Evolutionary conservation across 2,113 vertebrate genomes (phyloP).

Genomic region (Pseudorhombus dupliciocellatus): DNA sequence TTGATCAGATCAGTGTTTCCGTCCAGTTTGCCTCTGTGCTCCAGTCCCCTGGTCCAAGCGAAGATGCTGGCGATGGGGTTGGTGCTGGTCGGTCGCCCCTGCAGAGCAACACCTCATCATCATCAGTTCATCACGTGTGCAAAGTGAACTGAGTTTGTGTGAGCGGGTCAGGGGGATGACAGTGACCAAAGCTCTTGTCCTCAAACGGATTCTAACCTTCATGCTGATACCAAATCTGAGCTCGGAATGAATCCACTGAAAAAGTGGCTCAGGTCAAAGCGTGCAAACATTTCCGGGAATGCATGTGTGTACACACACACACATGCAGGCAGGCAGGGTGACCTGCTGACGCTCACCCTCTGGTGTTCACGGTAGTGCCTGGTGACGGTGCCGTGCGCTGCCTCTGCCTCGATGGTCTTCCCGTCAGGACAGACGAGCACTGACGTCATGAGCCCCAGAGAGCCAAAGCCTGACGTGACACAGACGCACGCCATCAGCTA

Average conservation of each 20-base stretch:
- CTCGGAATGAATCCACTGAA: background rate
- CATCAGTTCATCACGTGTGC: too few species aligned
- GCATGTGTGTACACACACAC: background rate
- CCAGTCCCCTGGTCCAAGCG: conserved; percentile 93
- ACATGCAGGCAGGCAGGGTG: too few species aligned
- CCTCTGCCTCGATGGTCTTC: conserved; percentile 95
- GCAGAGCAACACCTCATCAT: background rate
- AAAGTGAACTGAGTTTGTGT: too few species aligned
- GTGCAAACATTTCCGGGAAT: background rate
- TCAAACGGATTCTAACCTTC: background rate
- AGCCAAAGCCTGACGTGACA: conserved; percentile 88
- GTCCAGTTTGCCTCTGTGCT: conserved; percentile 93
- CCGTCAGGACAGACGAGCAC: conserved; percentile 95
- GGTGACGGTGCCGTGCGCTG: conserved; percentile 93
- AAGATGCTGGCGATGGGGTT: conserved; percentile 98
- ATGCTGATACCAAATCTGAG: background rate
- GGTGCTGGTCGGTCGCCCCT: conserved; percentile 94
- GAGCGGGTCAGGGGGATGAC: too few species aligned
- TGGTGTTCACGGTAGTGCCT: conserved; percentile 97
- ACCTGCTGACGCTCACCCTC: conserved; percentile 80
- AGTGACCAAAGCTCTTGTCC: background rate
- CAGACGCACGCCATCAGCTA: too few species aligned
- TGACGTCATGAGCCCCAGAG: conserved; percentile 94
- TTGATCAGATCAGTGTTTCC: conserved; percentile 87
- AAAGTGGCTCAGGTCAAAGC: background rate